A percentile compares a stretch with the other conserved stretches of the same genome.
Conservation (phyloP, 1,140 invertebrate genomes). For the Papilio polytes region DNA sequence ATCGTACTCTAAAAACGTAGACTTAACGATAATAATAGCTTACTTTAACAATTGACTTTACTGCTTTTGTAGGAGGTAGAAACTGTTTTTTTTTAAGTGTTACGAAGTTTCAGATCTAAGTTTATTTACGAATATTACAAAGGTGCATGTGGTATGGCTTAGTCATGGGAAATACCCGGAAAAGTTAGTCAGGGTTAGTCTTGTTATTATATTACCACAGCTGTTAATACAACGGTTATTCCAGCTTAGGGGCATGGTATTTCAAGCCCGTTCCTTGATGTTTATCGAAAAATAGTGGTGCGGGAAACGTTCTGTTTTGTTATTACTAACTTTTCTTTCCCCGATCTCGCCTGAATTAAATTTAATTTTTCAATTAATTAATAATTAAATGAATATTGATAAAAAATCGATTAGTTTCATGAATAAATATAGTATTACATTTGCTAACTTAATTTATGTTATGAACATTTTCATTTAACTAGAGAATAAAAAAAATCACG, state of each 20-base stretch:
- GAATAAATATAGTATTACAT: too few species aligned
- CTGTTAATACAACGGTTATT: not conserved
- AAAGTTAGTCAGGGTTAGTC: not conserved
- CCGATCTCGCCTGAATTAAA: too few species aligned
- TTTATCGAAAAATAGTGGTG: not conserved
- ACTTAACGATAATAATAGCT: too few species aligned
- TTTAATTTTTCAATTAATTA: too few species aligned
- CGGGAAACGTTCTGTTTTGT: not conserved
- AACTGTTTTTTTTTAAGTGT: too few species aligned
- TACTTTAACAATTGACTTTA: too few species aligned
- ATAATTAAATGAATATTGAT: too few species aligned
- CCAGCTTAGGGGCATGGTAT: not conserved
- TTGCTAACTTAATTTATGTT: not conserved
- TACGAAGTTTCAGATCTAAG: not conserved
- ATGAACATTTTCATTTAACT: not conserved
- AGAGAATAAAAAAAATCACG: not conserved
- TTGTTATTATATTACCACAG: not conserved
- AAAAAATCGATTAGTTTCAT: too few species aligned
- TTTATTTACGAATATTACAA: not conserved
- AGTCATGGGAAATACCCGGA: slow-evolving; percentile 18
- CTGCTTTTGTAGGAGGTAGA: too few species aligned
- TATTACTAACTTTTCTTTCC: too few species aligned
- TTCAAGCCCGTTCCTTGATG: not conserved
- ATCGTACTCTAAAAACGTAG: too few species aligned
- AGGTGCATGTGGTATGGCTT: not conserved